A percentile compares a stretch with the other conserved stretches of the same genome.
phyloP scores from a whole-genome alignment of 1,140 invertebrate genomes.

The Pogonomyrmex californicus region DNA sequence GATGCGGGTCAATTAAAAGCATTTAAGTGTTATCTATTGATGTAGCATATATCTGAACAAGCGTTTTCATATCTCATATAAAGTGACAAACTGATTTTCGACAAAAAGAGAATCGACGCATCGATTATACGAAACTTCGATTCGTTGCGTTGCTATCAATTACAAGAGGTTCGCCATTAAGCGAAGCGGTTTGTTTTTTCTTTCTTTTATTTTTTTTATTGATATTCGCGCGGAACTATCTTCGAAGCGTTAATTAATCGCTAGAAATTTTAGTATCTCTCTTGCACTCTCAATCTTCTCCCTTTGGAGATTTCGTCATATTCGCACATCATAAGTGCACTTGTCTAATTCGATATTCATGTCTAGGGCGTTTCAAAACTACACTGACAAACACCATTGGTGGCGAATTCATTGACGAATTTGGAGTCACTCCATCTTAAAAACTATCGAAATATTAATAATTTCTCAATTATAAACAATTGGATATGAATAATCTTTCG shows the following conservation, averaged over 20 bases:
- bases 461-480: slow-evolving; percentile 32
- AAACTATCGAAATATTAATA: slow-evolving; percentile 44
- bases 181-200: neutral
- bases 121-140: slow-evolving; percentile 1
- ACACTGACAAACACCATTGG: slow-evolving; percentile 28
- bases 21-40: slow-evolving; percentile 7
- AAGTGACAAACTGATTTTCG: slow-evolving; percentile 25
- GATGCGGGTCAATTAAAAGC: slow-evolving; percentile 47
- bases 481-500: slow-evolving; percentile 29
- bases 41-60: slow-evolving; percentile 5
- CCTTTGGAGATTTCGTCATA: slow-evolving; percentile 12
- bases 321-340: slow-evolving; percentile 69
- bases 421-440: slow-evolving; percentile 38
- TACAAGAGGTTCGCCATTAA: neutral
- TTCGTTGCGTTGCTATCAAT: slow-evolving; percentile 38
- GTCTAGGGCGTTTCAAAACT: slow-evolving; percentile 39
- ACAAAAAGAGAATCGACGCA: neutral
- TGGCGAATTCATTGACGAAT: slow-evolving; percentile 32
- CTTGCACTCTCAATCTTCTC: neutral
- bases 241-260: slow-evolving; percentile 15
- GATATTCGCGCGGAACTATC: neutral
- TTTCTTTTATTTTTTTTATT: neutral
- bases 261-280: slow-evolving; percentile 57
- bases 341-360: slow-evolving; percentile 61
- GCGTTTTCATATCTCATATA: slow-evolving; percentile 19